Evolutionary conservation across 2,113 vertebrate species (phyloP).

Genomic region (Montifringilla adamsi): DNA sequence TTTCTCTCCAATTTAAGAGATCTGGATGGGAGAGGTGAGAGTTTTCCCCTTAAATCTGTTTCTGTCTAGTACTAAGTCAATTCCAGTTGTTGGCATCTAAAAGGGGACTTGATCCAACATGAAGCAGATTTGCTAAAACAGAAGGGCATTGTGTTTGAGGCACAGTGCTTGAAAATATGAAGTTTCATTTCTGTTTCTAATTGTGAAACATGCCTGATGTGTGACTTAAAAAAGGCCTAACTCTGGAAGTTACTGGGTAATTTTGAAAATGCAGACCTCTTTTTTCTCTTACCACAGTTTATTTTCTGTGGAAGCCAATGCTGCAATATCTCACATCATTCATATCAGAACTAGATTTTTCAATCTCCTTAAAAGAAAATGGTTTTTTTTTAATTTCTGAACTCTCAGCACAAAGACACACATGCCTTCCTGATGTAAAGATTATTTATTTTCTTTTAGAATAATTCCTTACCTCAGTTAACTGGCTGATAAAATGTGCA

Average conservation of each 20-base stretch:
- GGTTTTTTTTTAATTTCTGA: background rate
- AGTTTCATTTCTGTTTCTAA: background rate
- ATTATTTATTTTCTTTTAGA: background rate
- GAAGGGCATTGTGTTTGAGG: background rate
- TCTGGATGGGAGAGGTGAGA: background rate
- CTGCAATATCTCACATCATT: background rate
- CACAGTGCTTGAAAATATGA: background rate
- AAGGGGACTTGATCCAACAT: background rate
- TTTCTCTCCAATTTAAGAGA: background rate
- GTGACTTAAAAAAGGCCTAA: background rate
- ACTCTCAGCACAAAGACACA: background rate
- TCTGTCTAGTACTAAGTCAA: background rate
- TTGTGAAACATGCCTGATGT: background rate
- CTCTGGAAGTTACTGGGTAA: background rate
- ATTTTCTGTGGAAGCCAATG: background rate
- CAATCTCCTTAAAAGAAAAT: background rate
- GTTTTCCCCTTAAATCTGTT: background rate
- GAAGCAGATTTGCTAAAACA: background rate
- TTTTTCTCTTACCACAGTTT: background rate
- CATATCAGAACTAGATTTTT: background rate
- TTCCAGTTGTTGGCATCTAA: background rate
- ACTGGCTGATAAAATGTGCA: background rate
- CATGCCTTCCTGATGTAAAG: background rate
- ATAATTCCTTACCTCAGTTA: background rate
- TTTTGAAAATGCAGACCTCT: background rate